phyloP scores from a whole-genome alignment of 2,113 vertebrate species.

The Thamnaconus septentrionalis region DNA sequence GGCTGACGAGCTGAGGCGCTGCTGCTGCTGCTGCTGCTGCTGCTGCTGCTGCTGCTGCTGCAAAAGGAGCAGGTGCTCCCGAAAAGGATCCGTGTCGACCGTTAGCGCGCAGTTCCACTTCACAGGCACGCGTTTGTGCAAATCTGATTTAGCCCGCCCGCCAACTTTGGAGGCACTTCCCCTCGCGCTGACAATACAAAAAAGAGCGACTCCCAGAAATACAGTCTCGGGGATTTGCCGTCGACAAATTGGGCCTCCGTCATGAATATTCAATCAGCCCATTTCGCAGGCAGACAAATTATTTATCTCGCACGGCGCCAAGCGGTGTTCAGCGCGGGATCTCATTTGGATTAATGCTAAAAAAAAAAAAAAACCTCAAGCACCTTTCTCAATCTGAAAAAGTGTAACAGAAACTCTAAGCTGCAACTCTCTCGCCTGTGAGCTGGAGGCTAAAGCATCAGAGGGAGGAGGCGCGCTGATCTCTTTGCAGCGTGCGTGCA shows the following conservation, averaged over 20 bases:
- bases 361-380: background rate
- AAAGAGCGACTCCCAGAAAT: background rate
- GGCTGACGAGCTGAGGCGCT: slow-evolving; percentile 18
- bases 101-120: background rate
- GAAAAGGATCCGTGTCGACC: slow-evolving; percentile 1
- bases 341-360: background rate
- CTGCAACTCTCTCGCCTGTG: too few species aligned
- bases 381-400: background rate
- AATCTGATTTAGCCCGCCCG: slow-evolving; percentile 16
- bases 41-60: slow-evolving; percentile 4
- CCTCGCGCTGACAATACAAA: background rate
- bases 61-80: slow-evolving; percentile 17
- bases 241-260: background rate
- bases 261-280: background rate
- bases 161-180: background rate
- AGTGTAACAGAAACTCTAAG: too few species aligned
- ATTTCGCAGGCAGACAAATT: background rate
- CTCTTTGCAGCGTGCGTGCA: background rate
- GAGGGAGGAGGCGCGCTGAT: background rate
- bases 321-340: background rate
- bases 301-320: background rate
- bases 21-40: slow-evolving; percentile 1
- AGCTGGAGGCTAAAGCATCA: too few species aligned
- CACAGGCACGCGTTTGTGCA: background rate
- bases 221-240: background rate